Percentiles rank a stretch among this genome's conserved stretches.
Conservation (phyloP, 2,797 vertebrate genomes). For the Typhlichthys subterraneus region DNA sequence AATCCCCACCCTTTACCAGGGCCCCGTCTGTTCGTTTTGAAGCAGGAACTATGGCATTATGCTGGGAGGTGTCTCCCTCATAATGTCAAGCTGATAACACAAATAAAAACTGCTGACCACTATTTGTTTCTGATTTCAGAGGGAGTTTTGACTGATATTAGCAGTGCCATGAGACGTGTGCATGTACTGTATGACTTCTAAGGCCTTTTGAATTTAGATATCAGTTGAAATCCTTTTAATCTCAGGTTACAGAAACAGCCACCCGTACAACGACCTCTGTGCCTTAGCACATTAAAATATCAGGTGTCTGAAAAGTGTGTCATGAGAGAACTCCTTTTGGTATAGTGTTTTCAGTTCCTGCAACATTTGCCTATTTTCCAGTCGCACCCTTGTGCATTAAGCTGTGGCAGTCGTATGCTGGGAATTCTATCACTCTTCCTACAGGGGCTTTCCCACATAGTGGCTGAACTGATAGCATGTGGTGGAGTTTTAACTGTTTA, state of each 20-base stretch:
- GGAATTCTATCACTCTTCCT: slow-evolving; percentile 69
- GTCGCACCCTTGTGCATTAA: slow-evolving; percentile 63
- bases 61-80: slow-evolving; percentile 42
- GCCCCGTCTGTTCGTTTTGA: slow-evolving; percentile 36
- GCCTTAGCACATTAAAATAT: slow-evolving; percentile 9
- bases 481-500: slow-evolving; percentile 59
- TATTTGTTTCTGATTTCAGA: no score
- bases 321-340: background rate
- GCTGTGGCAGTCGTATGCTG: slow-evolving; percentile 57
- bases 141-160: background rate
- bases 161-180: slow-evolving; percentile 14
- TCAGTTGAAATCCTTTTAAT: no score
- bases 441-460: slow-evolving; percentile 72
- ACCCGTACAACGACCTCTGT: background rate
- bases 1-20: slow-evolving; percentile 46
- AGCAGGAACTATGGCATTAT: slow-evolving; percentile 52
- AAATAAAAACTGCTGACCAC: no score
- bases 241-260: no score
- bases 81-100: slow-evolving; percentile 43
- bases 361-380: slow-evolving; percentile 56
- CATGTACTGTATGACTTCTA: background rate
- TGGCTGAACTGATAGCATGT: slow-evolving; percentile 75
- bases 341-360: slow-evolving; percentile 8
- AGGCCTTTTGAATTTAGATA: no score
- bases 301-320: background rate